phyloP scores from a whole-genome alignment of 2,113 vertebrate species.

The Perognathus longimembris region DNA sequence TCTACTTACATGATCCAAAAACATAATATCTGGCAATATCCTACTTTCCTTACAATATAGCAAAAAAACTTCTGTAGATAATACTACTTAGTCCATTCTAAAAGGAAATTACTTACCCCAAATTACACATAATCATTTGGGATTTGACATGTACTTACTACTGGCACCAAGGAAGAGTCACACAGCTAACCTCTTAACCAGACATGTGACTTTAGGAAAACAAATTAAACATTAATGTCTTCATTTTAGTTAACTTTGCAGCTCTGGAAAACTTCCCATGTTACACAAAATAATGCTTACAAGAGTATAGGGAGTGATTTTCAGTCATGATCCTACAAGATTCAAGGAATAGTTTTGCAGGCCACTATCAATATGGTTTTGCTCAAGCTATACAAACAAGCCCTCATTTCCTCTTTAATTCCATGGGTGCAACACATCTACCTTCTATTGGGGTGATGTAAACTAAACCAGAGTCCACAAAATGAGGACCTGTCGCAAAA shows the following conservation, averaged over 20 bases:
- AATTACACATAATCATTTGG: background rate
- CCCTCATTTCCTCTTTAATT: background rate
- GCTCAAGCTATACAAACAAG: background rate
- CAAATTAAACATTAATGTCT: slow-evolving; percentile 1
- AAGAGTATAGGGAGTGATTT: background rate
- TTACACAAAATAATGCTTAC: background rate
- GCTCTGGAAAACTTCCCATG: background rate
- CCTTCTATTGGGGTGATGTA: background rate
- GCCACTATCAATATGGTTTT: background rate
- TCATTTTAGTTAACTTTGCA: background rate
- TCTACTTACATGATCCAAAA: background rate
- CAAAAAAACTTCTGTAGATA: background rate
- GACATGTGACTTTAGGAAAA: slow-evolving; percentile 10
- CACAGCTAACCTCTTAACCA: background rate
- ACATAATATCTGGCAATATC: background rate
- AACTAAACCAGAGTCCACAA: background rate
- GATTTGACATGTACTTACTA: background rate
- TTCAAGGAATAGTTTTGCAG: background rate
- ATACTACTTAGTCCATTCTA: background rate
- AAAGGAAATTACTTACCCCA: background rate
- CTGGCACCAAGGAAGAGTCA: background rate
- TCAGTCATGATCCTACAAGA: background rate
- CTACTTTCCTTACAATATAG: background rate
- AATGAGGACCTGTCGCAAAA: too few relatives aligned
- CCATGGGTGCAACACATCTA: accelerated